Conservation (phyloP, 2,888 invertebrate genomes). For the Drosophila pseudotalamancana region DNA sequence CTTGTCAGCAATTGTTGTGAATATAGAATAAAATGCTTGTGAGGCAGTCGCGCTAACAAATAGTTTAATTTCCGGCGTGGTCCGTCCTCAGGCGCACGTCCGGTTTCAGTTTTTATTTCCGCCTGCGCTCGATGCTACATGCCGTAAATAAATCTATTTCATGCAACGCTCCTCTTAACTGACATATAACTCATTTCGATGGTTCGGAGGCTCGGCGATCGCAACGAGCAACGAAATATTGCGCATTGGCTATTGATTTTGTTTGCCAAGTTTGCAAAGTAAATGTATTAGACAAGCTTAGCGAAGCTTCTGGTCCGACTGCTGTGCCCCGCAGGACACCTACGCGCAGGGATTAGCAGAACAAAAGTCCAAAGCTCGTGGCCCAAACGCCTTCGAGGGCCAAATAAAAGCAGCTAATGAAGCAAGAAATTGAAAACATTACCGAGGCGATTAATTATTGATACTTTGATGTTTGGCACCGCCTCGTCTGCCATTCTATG, state of each 20-base stretch:
- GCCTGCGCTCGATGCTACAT: conserved; percentile 36
- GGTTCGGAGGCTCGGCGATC: conserved; percentile 23
- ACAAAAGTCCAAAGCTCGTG: conserved; percentile 31
- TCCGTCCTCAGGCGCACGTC: conserved; percentile 65
- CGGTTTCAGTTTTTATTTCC: conserved; percentile 79
- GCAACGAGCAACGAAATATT: conserved; percentile 7
- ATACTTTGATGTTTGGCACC: conserved; percentile 70
- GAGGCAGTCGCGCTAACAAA: conserved; percentile 48
- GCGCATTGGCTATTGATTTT: conserved; percentile 44
- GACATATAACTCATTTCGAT: conserved; percentile 47
- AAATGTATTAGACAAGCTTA: conserved; percentile 19
- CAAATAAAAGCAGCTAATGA: conserved; percentile 71
- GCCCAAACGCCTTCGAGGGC: conserved; percentile 36
- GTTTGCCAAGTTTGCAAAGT: neutral
- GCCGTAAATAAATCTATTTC: conserved; percentile 56
- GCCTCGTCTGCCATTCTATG: conserved; percentile 32
- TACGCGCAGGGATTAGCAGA: conserved; percentile 36
- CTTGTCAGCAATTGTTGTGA: conserved; percentile 29
- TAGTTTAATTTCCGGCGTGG: conserved; percentile 75
- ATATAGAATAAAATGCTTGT: neutral
- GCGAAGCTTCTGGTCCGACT: neutral
- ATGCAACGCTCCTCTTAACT: conserved; percentile 31
- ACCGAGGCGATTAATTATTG: conserved; percentile 77
- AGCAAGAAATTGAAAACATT: conserved; percentile 79
- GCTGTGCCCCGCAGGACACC: conserved; percentile 11